Evolutionary conservation across 2,797 vertebrate species (phyloP), one percentile per base, ranked within the genome.

Genomic region (Sternotherus odoratus): DNA sequence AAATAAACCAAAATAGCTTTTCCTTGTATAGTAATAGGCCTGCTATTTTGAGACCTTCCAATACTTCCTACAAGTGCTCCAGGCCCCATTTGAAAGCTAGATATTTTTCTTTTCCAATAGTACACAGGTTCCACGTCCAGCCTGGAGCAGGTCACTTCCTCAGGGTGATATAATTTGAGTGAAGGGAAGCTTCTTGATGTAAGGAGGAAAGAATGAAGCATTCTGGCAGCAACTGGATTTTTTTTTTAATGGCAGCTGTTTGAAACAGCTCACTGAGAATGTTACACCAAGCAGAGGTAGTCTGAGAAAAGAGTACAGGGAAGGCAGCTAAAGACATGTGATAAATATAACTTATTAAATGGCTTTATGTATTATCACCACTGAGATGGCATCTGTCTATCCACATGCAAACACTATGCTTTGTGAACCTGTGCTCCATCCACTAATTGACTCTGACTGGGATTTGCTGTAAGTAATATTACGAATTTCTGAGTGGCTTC

Each of bases 231-330:
- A 56, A 12, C 11, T 56, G 53, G 19, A 8, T 24, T 54, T 54
- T 54, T 53, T 53, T 94, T 95, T 87, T 83, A 85, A 85, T 86
- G 16, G 56, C 13, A 1, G 49, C 12, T 86, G 39, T 79, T 87
- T 93, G 49, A 82, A 91, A 15, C 63, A 69, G 19, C 39, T 36
- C 49, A 91, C 53, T 84, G 80, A 46, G 87, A 84, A 85, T 16
- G 36, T 75, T 81, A 53, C 43, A 72, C 17, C 83, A 49, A 82
- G 85, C 74, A 90, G 94, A 90, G 56, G 93, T 79, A 53, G 87
- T 36, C 39, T 72, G 77, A 46, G 56, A 36, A 56, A 82, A 72
- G 9, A 87, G 92, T 92, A 36, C 0, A 0, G 50, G 19, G 60
- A 86, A 94, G 33, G 8, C 57, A 75, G 39, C 23, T 60, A 39